Percentiles rank a stretch among this genome's conserved stretches.
phyloP scores from a whole-genome alignment of 37 sponge, comb jelly and placozoan species.

The Tethya wilhelma region DNA sequence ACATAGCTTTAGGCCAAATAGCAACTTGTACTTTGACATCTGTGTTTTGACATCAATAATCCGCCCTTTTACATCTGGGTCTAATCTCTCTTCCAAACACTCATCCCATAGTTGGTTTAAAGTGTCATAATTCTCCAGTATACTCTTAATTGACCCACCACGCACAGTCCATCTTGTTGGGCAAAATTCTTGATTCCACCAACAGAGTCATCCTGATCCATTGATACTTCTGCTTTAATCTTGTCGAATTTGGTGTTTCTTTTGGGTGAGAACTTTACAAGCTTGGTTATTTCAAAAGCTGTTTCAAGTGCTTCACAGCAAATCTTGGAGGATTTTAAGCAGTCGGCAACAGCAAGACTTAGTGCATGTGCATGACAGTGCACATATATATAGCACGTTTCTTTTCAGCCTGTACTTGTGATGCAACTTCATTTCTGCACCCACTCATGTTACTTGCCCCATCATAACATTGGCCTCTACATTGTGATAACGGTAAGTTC shows the following conservation, averaged over 20 bases:
- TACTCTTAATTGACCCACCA: constrained; percentile 32
- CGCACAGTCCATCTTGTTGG: constrained; percentile 63
- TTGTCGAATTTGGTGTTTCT: constrained; percentile 53
- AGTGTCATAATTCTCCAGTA: constrained; percentile 41
- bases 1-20: constrained; percentile 74
- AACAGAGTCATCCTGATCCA: constrained; percentile 26
- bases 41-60: constrained; percentile 60
- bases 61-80: constrained; percentile 75
- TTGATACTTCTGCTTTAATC: constrained; percentile 43
- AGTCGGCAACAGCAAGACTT: constrained; percentile 62
- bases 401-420: constrained; percentile 33
- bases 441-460: constrained; percentile 61
- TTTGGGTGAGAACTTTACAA: constrained; percentile 72
- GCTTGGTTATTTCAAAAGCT: constrained; percentile 56
- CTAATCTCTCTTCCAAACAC: constrained; percentile 45
- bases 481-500: constrained; percentile 27
- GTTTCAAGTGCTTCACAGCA: constrained; percentile 58
- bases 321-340: constrained; percentile 53
- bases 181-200: constrained; percentile 42
- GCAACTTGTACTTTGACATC: constrained; percentile 44
- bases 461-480: constrained; percentile 69
- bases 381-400: constrained; percentile 60
- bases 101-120: constrained; percentile 61
- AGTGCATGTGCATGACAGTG: constrained; percentile 81
- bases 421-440: constrained; percentile 50